Evolutionary conservation across 2,113 vertebrate genomes (phyloP), one percentile per base, ranked within the genome.

Genomic region (Nycticorax nycticorax): DNA sequence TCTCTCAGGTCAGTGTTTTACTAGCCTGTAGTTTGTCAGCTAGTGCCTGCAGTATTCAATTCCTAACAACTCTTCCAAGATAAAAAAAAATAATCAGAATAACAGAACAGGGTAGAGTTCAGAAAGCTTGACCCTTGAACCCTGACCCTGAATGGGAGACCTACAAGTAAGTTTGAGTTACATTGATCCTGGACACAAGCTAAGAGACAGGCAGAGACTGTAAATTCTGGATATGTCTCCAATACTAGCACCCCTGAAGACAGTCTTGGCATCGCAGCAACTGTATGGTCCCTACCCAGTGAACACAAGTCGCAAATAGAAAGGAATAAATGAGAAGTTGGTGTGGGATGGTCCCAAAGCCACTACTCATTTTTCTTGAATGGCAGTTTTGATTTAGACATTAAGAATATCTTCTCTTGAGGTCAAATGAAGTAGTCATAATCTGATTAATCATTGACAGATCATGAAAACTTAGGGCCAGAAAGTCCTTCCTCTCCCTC

Each of bases 1-100:
- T 89, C 66, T 94, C 52, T 81, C 57, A 97, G 91, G 86, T 93
- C 83, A 88, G 13, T 85, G 76, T 94, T 95, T 94, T 92, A 92
- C 88, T 88, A 87, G 27, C 48, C 48, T 50, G 62, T 33, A 71
- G 35, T 72, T 76, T 91, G 56, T 77, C 68, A 85, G 47, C 55
- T 71, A 11, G 7, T 33, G 55, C 23, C 60, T 92, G 56, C 27
- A 32, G 23, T 71, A 35, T 33, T 14, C 30, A 48, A 27, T 81
- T 93, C 52, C 68, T 93, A 94, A 76, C 43, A 80, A 83, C 79
- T 28, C 33, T 56, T 88, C 45, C 45, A 69, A 81, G 75, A 78
- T 16, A 75, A 76, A 88, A 62, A 28, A 1, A 43, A 43, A 43
- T 15, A 43, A 43, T 43, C 20, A 71, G 60, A 85, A 13, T 19